These are phyloP conservation scores for Chrysopilus asiliformis DNA, from an alignment of 2,888 invertebrate species.

Conservation along the genomic window DNA sequence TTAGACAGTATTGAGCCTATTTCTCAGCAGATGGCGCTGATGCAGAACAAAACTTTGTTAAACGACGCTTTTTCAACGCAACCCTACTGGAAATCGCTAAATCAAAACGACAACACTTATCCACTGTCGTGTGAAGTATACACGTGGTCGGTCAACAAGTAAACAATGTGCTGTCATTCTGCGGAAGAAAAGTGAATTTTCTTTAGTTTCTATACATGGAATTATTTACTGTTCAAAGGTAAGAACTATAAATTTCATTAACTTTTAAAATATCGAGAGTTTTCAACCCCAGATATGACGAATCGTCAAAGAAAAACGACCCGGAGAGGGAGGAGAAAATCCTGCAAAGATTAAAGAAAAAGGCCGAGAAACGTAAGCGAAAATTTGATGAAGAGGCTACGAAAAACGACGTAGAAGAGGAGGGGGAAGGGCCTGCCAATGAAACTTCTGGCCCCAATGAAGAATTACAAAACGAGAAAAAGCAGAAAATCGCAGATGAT, in stretches of 20 bases:
- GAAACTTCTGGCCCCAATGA: slow-evolving; percentile 12
- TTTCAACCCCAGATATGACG: slow-evolving; percentile 39
- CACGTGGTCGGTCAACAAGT: no score
- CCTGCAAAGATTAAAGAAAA: slow-evolving; percentile 44
- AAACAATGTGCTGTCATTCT: no score
- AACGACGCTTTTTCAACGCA: no score
- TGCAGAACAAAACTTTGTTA: no score
- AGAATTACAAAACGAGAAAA: slow-evolving; percentile 15
- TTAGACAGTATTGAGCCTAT: no score
- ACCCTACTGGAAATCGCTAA: no score
- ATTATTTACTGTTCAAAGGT: not conserved
- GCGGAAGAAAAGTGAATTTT: no score
- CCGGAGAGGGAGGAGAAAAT: slow-evolving; percentile 41
- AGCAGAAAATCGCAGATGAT: no score
- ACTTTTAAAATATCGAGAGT: no score
- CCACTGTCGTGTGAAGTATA: no score
- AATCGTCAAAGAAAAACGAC: slow-evolving; percentile 33
- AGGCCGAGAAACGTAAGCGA: slow-evolving; percentile 40
- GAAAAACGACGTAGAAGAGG: slow-evolving; percentile 23
- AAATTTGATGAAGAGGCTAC: slow-evolving; percentile 27
- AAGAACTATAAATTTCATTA: not conserved
- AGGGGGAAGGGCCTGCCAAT: slow-evolving; percentile 18
- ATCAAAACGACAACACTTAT: no score
- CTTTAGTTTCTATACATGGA: not conserved
- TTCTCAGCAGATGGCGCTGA: no score